Conservation (phyloP, 2,888 invertebrate species). For the Acrobasis suavella region DNA sequence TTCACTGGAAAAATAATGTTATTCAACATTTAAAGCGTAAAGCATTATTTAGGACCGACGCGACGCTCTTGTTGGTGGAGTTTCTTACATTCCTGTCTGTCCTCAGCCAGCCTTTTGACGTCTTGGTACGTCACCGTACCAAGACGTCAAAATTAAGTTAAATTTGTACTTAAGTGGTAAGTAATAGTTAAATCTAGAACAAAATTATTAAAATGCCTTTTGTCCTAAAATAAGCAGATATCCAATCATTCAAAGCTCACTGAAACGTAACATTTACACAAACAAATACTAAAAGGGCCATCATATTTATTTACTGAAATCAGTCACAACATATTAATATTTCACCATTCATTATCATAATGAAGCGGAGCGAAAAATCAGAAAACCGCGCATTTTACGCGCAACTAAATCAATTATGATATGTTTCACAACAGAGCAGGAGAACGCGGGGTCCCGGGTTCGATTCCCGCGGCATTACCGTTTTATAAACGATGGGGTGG, state of each 20-base stretch:
- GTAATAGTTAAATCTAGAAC: too few relatives aligned
- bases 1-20: too few relatives aligned
- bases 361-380: slow-evolving; percentile 54
- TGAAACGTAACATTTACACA: slow-evolving; percentile 5
- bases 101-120: too few relatives aligned
- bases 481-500: slow-evolving; percentile 48
- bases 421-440: slow-evolving; percentile 53
- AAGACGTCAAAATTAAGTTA: too few relatives aligned
- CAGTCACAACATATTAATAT: slow-evolving; percentile 30
- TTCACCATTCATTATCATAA: slow-evolving; percentile 46
- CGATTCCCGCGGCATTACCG: slow-evolving; percentile 56
- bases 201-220: too few relatives aligned
- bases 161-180: too few relatives aligned
- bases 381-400: slow-evolving; percentile 66
- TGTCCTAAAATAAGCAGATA: background rate
- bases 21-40: too few relatives aligned
- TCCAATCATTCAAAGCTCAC: background rate
- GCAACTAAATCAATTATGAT: slow-evolving; percentile 74
- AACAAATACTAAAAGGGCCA: slow-evolving; percentile 12
- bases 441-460: slow-evolving; percentile 33
- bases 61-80: too few relatives aligned
- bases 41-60: too few relatives aligned
- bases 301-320: slow-evolving; percentile 8
- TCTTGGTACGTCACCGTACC: too few relatives aligned
- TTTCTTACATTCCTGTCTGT: too few relatives aligned